Conservation (phyloP, 1,140 invertebrate species). For the Luehdorfia chinensis region DNA sequence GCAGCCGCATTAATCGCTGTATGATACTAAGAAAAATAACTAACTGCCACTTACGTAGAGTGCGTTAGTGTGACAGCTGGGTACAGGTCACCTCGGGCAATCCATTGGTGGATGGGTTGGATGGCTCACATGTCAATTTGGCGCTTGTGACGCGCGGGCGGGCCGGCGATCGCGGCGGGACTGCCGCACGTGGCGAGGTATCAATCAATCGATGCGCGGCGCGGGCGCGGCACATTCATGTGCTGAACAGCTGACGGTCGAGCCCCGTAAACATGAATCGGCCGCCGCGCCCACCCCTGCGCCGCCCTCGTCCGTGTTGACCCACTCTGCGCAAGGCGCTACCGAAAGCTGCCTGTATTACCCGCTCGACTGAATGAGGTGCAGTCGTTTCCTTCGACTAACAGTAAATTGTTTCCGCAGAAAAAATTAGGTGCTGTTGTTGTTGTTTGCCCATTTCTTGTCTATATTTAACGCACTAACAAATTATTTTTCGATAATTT, state of each 20-base stretch:
- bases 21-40: neutral
- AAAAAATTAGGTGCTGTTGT: too few species aligned
- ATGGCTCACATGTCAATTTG: conserved; percentile 26
- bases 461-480: too few species aligned
- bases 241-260: conserved; percentile 67
- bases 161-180: conserved; percentile 46
- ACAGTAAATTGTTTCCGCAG: too few species aligned
- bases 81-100: conserved; percentile 54
- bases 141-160: conserved; percentile 29
- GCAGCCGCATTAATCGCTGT: conserved; percentile 40
- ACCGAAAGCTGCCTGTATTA: conserved; percentile 18
- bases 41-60: conserved; percentile 41
- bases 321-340: conserved; percentile 52
- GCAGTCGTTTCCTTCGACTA: neutral
- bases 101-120: conserved; percentile 52
- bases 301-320: conserved; percentile 34
- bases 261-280: conserved; percentile 71
- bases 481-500: too few species aligned
- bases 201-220: conserved; percentile 65
- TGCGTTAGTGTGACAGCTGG: conserved; percentile 27
- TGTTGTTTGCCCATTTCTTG: too few species aligned
- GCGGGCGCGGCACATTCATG: conserved; percentile 67
- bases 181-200: conserved; percentile 64
- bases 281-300: conserved; percentile 34
- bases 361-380: conserved; percentile 16